A percentile compares a stretch with the other conserved stretches of the same genome.
phyloP scores from a whole-genome alignment of 1,140 invertebrate genomes.

The Heterodera schachtii region DNA sequence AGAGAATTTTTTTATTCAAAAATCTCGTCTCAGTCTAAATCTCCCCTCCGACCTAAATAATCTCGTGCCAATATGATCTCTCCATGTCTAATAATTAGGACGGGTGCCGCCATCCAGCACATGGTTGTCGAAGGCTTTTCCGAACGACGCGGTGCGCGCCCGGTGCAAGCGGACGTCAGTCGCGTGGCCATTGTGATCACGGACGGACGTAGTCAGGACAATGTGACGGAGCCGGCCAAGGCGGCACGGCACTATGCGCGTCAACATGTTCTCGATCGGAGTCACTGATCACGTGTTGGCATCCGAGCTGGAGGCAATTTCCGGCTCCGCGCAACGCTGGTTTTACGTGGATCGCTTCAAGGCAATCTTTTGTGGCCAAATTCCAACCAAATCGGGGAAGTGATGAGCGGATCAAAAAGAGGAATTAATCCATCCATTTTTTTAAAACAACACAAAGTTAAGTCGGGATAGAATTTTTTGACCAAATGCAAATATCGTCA shows the following conservation, averaged over 20 bases:
- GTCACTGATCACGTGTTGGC: conserved; percentile 65
- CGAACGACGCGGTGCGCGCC: conserved; percentile 62
- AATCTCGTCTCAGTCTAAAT: too few species aligned
- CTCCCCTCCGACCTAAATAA: too few species aligned
- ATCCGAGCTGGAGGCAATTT: conserved; percentile 61
- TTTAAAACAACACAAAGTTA: too few species aligned
- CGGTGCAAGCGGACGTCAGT: conserved; percentile 52
- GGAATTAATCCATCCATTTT: too few species aligned
- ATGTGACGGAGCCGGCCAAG: conserved; percentile 63
- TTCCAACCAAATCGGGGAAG: too few species aligned
- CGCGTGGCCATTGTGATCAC: conserved; percentile 65
- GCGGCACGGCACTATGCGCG: conserved; percentile 51
- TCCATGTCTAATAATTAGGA: conserved; percentile 32
- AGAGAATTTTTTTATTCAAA: too few species aligned
- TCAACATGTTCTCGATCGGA: conserved; percentile 66
- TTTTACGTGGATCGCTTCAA: conserved; percentile 66
- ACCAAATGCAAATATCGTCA: too few species aligned
- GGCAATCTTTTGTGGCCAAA: not conserved
- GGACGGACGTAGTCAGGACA: conserved; percentile 64
- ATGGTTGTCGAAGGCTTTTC: conserved; percentile 65
- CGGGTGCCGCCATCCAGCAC: conserved; percentile 64
- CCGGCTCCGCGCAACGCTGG: conserved; percentile 54
- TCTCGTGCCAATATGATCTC: not conserved
- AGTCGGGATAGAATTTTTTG: too few species aligned
- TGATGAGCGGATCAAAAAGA: too few species aligned